Base-by-base conservation (phyloP, 2,797 vertebrate genomes). In the Mionectes olivaceus region DNA sequence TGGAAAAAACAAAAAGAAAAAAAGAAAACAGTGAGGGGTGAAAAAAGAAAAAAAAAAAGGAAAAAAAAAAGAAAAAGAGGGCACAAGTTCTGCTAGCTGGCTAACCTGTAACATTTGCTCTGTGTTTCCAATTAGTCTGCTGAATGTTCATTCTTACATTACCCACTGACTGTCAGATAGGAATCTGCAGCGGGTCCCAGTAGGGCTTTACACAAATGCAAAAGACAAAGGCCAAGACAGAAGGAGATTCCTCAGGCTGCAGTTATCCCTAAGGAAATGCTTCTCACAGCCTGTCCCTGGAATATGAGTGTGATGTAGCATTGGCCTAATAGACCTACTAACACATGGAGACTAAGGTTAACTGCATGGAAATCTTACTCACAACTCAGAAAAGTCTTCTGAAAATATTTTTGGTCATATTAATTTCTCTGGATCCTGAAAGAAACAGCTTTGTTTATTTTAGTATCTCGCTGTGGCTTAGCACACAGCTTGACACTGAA, bases 91-190 rank as follows among this genome's bases (percentile, higher is more conserved):
- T 8, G 28, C 43, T 57, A 27, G 25, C 80, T 88, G 83, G 33
- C 75, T 91, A 90, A 96, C 94, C 88, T 95, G 81, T 78, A 96
- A 96, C 77, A 84, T 97, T 97, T 96, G 77, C 83, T 89, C 76
- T 81, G 69, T 79, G 91, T 94, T 97, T 97, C 95, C 71, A 82
- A 76, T 96, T 96, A 91, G 44, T 55, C 65, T 69, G 84, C 79
- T 92, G 25, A 64, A 59, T 78, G 63, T 64, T 91, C 69, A 28
- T 94, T 89, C 82, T 85, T 95, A 75, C 23, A 13, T 86, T 95
- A 86, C 68, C 1, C 9, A 47, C 71, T 80, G 89, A 92, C 60
- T 92, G 71, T 91, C 89, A 93, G 82, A 83, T 71, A 89, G 84
- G 79, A 78, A 95, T 93, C 89, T 92, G 89, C 83, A 73, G 61